Percentiles rank a stretch among this genome's conserved stretches.
phyloP scores from a whole-genome alignment of 2,888 invertebrate genomes.

The Stratiomys singularior region DNA sequence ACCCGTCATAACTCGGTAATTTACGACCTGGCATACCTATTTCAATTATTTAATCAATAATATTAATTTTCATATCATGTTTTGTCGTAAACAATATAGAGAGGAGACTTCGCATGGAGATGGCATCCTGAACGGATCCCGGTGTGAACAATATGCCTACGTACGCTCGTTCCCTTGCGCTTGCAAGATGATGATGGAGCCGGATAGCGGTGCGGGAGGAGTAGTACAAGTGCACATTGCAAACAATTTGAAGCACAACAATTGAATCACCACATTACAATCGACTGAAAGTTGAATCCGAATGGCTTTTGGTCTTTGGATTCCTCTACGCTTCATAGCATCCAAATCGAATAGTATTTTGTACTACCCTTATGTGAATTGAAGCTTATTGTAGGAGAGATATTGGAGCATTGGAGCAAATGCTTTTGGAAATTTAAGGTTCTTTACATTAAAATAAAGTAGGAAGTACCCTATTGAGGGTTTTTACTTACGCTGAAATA shows the following conservation, averaged over 20 bases:
- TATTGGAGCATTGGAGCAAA: background rate
- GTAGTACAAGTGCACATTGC: constrained; percentile 7
- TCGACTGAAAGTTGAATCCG: constrained; percentile 34
- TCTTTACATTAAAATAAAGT: too few species aligned
- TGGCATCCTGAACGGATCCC: constrained; percentile 37
- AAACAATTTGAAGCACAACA: constrained; percentile 39
- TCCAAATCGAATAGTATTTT: constrained; percentile 25
- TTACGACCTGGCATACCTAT: constrained; percentile 60
- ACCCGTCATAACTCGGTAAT: constrained; percentile 46
- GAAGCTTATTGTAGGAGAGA: background rate
- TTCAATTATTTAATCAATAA: constrained; percentile 67
- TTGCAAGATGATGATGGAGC: too few species aligned
- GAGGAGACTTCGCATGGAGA: constrained; percentile 37
- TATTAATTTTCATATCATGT: constrained; percentile 66
- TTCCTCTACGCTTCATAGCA: constrained; percentile 26
- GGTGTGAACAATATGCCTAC: constrained; percentile 33
- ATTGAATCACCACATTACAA: constrained; percentile 49
- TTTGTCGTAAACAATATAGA: constrained; percentile 65
- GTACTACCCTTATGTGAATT: background rate
- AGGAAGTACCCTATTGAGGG: too few species aligned
- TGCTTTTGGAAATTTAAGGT: too few species aligned
- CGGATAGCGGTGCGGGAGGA: background rate
- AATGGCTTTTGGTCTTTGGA: constrained; percentile 8
- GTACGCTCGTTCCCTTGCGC: background rate
- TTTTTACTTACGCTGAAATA: too few species aligned